Evolutionary conservation across 2,113 vertebrate species (phyloP).

Genomic region (Thamnaconus septentrionalis): DNA sequence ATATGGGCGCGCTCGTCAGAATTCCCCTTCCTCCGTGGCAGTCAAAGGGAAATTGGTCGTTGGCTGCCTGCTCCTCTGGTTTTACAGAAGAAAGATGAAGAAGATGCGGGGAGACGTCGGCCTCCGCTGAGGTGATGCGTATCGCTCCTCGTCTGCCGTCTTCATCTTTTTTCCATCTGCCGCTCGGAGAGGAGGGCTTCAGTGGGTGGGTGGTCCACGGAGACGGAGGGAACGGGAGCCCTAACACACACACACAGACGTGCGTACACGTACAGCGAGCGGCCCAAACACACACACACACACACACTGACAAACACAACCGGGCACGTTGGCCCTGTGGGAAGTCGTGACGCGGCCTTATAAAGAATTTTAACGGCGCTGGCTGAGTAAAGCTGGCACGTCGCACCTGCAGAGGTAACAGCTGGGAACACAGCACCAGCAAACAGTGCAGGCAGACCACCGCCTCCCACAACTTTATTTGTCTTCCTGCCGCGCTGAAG

Average conservation of each 20-base stretch:
- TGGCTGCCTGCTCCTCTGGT: conserved; percentile 23
- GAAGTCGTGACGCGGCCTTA: no score
- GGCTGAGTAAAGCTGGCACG: no score
- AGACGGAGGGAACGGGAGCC: conserved; percentile 33
- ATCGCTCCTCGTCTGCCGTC: conserved; percentile 3
- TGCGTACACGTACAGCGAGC: background rate
- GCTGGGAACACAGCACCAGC: no score
- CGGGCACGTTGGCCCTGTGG: no score
- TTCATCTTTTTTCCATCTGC: conserved; percentile 55
- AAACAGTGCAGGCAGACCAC: background rate
- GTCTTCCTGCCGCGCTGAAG: conserved; percentile 25
- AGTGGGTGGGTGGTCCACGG: conserved; percentile 73
- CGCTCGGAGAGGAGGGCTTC: conserved; percentile 42
- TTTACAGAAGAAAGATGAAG: conserved; percentile 28
- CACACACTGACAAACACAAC: no score
- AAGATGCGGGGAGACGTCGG: conserved; percentile 14
- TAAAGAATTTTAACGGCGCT: no score
- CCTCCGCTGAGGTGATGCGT: conserved; percentile 19
- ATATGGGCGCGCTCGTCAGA: conserved; percentile 7
- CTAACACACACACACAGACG: conserved; percentile 4
- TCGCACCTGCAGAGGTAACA: no score
- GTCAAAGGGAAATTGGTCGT: conserved; percentile 32
- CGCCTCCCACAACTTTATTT: conserved; percentile 61
- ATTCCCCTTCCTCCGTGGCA: conserved; percentile 17
- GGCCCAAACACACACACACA: background rate